phyloP scores from a whole-genome alignment of 2,113 vertebrate genomes.

The Alexandromys fortis region DNA sequence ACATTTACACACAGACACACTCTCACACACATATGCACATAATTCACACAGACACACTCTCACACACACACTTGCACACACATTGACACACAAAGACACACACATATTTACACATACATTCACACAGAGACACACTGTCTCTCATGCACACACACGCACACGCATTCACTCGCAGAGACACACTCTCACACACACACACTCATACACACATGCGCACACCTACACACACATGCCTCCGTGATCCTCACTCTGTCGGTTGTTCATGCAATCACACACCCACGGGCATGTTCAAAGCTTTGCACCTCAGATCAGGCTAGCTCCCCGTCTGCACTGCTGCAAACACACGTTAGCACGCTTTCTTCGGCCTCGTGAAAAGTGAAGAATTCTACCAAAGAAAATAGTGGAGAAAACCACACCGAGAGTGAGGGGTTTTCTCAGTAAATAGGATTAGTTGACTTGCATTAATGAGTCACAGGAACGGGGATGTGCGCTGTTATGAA shows the following conservation, averaged over 20 bases:
- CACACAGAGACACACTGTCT: not conserved
- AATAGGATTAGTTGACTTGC: conserved; percentile 92
- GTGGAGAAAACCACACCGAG: conserved; percentile 85
- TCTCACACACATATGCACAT: too few species aligned
- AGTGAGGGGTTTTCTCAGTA: conserved; percentile 86
- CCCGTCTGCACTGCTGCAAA: conserved; percentile 52
- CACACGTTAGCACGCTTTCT: conserved; percentile 62
- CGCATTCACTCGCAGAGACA: not conserved
- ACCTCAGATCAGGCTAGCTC: conserved; percentile 38
- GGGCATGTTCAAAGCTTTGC: not conserved
- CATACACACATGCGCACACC: too few species aligned
- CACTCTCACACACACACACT: too few species aligned
- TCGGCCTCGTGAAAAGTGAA: conserved; percentile 75
- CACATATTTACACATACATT: too few species aligned
- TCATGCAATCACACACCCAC: not conserved
- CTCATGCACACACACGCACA: too few species aligned
- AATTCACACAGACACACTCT: not conserved
- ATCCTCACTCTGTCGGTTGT: not conserved
- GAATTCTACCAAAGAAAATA: conserved; percentile 82
- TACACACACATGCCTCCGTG: not conserved
- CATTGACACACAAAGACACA: not conserved
- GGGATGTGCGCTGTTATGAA: conserved; percentile 90
- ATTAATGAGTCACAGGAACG: conserved; percentile 91
- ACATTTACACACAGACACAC: not conserved
- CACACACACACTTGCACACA: too few species aligned